Conservation (phyloP, 2,888 invertebrate species). For the Protophormia terraenovae region DNA sequence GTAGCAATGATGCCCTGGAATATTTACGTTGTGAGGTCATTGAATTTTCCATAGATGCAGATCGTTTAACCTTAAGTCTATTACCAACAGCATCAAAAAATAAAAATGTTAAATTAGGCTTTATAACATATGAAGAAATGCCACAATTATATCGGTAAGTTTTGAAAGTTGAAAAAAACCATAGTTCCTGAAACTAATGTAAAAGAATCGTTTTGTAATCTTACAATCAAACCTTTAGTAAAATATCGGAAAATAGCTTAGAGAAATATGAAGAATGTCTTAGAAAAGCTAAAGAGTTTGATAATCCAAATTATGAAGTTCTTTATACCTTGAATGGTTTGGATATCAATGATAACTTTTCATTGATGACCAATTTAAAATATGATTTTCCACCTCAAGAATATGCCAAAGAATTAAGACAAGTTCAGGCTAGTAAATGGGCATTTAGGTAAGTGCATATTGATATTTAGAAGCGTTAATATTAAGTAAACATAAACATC, state of each 20-base stretch:
- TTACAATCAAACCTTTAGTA: not conserved
- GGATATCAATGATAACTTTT: constrained; percentile 76
- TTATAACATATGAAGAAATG: constrained; percentile 91
- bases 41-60: constrained; percentile 92
- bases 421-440: constrained; percentile 96
- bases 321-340: constrained; percentile 86
- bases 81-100: constrained; percentile 88
- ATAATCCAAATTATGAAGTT: constrained; percentile 93
- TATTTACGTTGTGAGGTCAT: constrained; percentile 93
- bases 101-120: constrained; percentile 89
- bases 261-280: constrained; percentile 91
- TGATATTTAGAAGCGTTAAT: not conserved
- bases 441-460: constrained; percentile 86
- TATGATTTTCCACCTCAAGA: constrained; percentile 90
- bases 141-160: constrained; percentile 93
- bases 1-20: constrained; percentile 91
- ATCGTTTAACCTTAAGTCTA: constrained; percentile 94
- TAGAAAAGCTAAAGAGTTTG: constrained; percentile 91
- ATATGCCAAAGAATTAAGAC: constrained; percentile 91
- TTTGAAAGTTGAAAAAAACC: not conserved
- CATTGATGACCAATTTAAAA: constrained; percentile 82
- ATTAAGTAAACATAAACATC: not conserved
- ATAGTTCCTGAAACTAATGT: not conserved
- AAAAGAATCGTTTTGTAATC: not conserved
- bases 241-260: constrained; percentile 87